A percentile compares a stretch with the other conserved stretches of the same genome.
phyloP scores from a whole-genome alignment of 2,888 invertebrate species.

The Siphlonurus alternatus region DNA sequence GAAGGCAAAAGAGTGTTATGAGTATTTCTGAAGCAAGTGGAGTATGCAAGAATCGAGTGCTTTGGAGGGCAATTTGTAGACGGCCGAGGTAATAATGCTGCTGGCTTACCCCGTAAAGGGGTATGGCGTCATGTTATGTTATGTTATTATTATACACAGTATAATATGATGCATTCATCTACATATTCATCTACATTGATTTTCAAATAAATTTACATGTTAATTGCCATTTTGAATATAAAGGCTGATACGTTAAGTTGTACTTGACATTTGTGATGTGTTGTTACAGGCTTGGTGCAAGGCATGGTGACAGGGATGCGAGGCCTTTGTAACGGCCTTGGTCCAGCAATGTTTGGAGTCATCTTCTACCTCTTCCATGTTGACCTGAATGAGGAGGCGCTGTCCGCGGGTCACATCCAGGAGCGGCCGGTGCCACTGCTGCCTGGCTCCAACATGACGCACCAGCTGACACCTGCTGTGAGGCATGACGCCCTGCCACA shows the following conservation, averaged over 20 bases:
- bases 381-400: slow-evolving; percentile 64
- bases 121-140: no score
- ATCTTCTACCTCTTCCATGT: slow-evolving; percentile 98
- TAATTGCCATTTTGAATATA: slow-evolving; percentile 2
- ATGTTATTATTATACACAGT: no score
- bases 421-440: background rate
- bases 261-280: no score
- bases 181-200: no score
- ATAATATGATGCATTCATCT: no score
- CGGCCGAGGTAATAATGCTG: no score
- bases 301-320: slow-evolving; percentile 99
- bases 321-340: slow-evolving; percentile 93
- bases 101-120: no score
- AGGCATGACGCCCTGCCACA: slow-evolving; percentile 3
- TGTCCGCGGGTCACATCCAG: background rate
- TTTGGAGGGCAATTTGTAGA: no score
- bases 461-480: background rate
- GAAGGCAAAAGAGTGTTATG: no score
- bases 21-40: no score
- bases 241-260: background rate
- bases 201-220: background rate
- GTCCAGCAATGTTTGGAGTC: slow-evolving; percentile 96
- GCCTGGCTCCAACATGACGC: background rate
- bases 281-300: slow-evolving; percentile 54
- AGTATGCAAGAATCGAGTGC: no score